Conservation (phyloP, 37 sponge, comb jelly and placozoan genomes). For the Spongilla lacustris region DNA sequence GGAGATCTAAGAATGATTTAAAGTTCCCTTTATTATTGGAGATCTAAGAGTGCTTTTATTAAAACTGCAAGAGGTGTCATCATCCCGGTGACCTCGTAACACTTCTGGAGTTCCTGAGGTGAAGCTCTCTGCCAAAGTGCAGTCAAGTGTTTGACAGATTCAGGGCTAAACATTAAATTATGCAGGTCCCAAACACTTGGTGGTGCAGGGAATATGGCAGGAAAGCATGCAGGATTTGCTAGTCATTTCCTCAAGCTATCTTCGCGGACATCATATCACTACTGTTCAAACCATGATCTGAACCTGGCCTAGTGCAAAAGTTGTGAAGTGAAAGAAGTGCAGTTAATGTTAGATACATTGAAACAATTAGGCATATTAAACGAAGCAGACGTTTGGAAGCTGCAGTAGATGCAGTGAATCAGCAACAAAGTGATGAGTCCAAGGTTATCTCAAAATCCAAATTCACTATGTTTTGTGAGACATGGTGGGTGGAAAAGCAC, state of each 20-base stretch:
- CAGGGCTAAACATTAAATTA: not conserved
- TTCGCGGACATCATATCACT: constrained; percentile 21
- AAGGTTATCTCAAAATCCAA: not conserved
- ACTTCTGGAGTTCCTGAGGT: constrained; percentile 20
- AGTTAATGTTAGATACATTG: constrained; percentile 21
- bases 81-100: constrained; percentile 19
- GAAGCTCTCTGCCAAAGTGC: constrained; percentile 9
- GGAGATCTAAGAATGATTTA: not conserved
- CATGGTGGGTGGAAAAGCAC: constrained; percentile 40
- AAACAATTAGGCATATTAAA: constrained; percentile 32
- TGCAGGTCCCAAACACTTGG: constrained; percentile 34
- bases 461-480: constrained; percentile 30
- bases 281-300: constrained; percentile 45
- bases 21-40: too few species aligned
- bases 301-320: constrained; percentile 23
- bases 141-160: constrained; percentile 11
- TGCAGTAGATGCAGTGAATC: constrained; percentile 2
- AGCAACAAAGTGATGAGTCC: not conserved
- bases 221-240: constrained; percentile 17
- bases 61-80: constrained; percentile 12
- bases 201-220: constrained; percentile 48
- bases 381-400: constrained; percentile 5
- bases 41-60: not conserved
- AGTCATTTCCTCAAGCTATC: constrained; percentile 9
- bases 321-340: constrained; percentile 21